These are phyloP conservation scores for Mactromeris polynyma DNA, from an alignment of 2,888 invertebrate species.

Conservation along the genomic window DNA sequence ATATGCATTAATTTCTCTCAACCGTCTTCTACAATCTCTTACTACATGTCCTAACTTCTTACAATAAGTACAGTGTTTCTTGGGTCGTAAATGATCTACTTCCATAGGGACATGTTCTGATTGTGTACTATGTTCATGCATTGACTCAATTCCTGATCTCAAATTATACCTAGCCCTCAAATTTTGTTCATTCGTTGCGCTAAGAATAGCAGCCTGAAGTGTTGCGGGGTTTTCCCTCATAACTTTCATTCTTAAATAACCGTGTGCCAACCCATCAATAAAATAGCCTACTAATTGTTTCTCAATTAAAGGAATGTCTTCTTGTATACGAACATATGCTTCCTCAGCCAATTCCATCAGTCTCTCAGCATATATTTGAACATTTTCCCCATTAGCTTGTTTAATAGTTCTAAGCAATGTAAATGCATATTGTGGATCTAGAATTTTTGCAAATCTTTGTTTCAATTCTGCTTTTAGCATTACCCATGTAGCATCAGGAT, in stretches of 20 bases:
- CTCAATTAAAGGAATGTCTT: slow-evolving; percentile 4
- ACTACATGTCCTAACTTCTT: background rate
- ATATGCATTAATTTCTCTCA: background rate
- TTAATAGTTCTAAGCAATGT: slow-evolving; percentile 39
- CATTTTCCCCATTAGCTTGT: slow-evolving; percentile 49
- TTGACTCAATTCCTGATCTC: slow-evolving; percentile 37
- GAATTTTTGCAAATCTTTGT: slow-evolving; percentile 37
- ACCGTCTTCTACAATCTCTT: background rate
- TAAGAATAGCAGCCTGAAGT: slow-evolving; percentile 32
- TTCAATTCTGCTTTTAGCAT: slow-evolving; percentile 34
- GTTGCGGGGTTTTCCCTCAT: slow-evolving; percentile 52
- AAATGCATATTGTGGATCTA: slow-evolving; percentile 56
- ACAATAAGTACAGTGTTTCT: background rate
- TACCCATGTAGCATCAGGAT: slow-evolving; percentile 3
- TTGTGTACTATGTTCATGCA: no score
- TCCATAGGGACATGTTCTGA: background rate
- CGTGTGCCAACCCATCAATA: slow-evolving; percentile 42
- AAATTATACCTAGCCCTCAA: slow-evolving; percentile 43
- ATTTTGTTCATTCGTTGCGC: slow-evolving; percentile 50
- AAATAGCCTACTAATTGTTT: slow-evolving; percentile 53
- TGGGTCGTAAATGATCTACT: background rate
- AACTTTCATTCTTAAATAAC: slow-evolving; percentile 53
- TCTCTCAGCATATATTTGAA: slow-evolving; percentile 55
- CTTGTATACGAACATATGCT: slow-evolving; percentile 10
- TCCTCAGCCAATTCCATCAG: slow-evolving; percentile 44